Percentiles rank a stretch among this genome's conserved stretches.
These are phyloP conservation scores for Arctia plantaginis DNA, from an alignment of 2,888 invertebrate genomes.

Conservation along the genomic window DNA sequence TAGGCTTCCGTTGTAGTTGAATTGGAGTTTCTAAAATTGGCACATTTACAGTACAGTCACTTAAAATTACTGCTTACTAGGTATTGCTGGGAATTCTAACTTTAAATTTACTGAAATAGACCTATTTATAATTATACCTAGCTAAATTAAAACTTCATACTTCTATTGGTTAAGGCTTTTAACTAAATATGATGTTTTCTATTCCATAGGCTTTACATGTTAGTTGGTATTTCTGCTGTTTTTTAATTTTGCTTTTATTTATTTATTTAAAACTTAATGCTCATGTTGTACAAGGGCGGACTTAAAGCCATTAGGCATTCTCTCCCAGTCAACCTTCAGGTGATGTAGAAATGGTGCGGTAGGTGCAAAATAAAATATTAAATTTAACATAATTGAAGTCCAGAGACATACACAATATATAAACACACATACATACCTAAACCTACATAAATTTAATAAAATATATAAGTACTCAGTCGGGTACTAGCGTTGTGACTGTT, in stretches of 20 bases:
- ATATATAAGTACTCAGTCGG: too few relatives aligned
- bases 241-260: not conserved
- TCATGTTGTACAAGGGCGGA: too few relatives aligned
- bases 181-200: not conserved
- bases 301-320: too few relatives aligned
- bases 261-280: too few relatives aligned
- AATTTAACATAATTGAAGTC: too few relatives aligned
- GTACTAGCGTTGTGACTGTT: too few relatives aligned
- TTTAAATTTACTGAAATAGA: not conserved
- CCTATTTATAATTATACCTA: not conserved
- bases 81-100: not conserved
- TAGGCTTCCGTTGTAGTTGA: constrained; percentile 28
- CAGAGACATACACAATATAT: too few relatives aligned
- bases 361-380: too few relatives aligned
- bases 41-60: constrained; percentile 53
- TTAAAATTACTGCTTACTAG: constrained; percentile 38
- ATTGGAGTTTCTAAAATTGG: constrained; percentile 54
- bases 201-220: not conserved
- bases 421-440: too few relatives aligned
- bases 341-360: too few relatives aligned
- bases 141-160: not conserved
- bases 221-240: not conserved
- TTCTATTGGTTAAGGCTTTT: not conserved
- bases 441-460: too few relatives aligned
- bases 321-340: too few relatives aligned